Conservation (phyloP, 2,888 invertebrate genomes). For the Clunio marinus region DNA sequence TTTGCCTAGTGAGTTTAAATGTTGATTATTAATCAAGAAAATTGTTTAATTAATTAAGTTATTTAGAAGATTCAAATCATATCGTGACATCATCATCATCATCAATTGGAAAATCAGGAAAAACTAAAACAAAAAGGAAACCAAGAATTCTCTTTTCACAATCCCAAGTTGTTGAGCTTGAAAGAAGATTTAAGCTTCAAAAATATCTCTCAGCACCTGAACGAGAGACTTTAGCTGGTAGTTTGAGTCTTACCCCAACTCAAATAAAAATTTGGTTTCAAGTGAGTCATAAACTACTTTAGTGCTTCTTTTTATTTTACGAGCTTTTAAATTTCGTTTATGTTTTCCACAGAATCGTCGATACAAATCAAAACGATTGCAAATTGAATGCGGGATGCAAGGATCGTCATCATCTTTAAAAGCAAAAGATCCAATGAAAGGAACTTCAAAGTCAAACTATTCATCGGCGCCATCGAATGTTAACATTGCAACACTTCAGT, state of each 20-base stretch:
- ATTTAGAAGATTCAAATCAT: constrained; percentile 33
- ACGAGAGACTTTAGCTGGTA: constrained; percentile 27
- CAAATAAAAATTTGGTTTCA: constrained; percentile 35
- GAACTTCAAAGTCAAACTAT: not conserved
- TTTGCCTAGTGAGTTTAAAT: constrained; percentile 40
- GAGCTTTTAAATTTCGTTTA: no score
- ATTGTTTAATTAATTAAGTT: not conserved
- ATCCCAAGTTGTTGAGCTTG: constrained; percentile 35
- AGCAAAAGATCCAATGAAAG: constrained; percentile 15
- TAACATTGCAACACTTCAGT: constrained; percentile 30
- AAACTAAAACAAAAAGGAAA: constrained; percentile 36
- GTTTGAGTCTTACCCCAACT: constrained; percentile 31
- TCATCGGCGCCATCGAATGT: constrained; percentile 9
- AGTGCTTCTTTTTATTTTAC: not conserved
- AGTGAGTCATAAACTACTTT: constrained; percentile 20
- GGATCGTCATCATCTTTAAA: not conserved
- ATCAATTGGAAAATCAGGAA: constrained; percentile 29
- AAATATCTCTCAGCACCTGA: constrained; percentile 38
- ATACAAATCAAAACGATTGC: constrained; percentile 35
- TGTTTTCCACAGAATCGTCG: constrained; percentile 21
- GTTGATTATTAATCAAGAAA: not conserved
- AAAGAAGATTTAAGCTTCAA: constrained; percentile 33
- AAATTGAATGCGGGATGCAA: constrained; percentile 29
- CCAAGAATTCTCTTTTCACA: constrained; percentile 34
- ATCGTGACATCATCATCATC: constrained; percentile 30